Conservation (phyloP, 2,797 vertebrate species). For the Eidolon dupreanum region DNA sequence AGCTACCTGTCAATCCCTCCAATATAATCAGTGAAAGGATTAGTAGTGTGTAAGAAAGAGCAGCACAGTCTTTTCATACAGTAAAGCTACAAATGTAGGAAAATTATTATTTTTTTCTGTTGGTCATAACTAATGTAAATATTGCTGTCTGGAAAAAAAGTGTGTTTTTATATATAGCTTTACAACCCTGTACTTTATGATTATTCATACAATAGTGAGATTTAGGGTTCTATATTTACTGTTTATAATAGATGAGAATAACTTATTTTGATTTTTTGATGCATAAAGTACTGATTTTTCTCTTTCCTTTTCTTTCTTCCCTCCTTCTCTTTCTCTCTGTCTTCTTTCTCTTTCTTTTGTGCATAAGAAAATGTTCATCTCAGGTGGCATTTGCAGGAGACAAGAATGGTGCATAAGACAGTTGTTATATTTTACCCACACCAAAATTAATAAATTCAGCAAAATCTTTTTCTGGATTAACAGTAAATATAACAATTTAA, state of each 20-base stretch:
- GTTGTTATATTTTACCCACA: slow-evolving; percentile 82
- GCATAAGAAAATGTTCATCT: slow-evolving; percentile 86
- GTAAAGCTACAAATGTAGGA: slow-evolving; percentile 62
- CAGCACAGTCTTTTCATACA: slow-evolving; percentile 10
- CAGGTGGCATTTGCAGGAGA: slow-evolving; percentile 86
- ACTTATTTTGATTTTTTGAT: slow-evolving; percentile 80
- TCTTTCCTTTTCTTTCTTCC: neutral
- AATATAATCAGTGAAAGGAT: slow-evolving; percentile 90
- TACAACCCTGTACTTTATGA: slow-evolving; percentile 84
- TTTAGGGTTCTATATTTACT: slow-evolving; percentile 86
- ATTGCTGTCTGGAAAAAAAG: slow-evolving; percentile 83
- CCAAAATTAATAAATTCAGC: slow-evolving; percentile 78
- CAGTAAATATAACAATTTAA: slow-evolving; percentile 87
- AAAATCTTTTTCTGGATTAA: slow-evolving; percentile 82
- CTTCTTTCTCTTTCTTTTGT: slow-evolving; percentile 37
- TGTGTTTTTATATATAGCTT: slow-evolving; percentile 82
- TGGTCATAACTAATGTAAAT: slow-evolving; percentile 85
- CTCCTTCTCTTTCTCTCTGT: neutral
- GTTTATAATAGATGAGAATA: slow-evolving; percentile 83
- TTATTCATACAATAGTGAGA: slow-evolving; percentile 82
- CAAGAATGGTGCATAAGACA: slow-evolving; percentile 83
- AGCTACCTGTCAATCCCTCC: slow-evolving; percentile 91
- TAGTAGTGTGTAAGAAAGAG: slow-evolving; percentile 91
- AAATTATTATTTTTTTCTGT: slow-evolving; percentile 79
- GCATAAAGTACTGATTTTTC: slow-evolving; percentile 84